Conservation (phyloP, 2,888 invertebrate genomes). For the Cecidostiba fungosa region DNA sequence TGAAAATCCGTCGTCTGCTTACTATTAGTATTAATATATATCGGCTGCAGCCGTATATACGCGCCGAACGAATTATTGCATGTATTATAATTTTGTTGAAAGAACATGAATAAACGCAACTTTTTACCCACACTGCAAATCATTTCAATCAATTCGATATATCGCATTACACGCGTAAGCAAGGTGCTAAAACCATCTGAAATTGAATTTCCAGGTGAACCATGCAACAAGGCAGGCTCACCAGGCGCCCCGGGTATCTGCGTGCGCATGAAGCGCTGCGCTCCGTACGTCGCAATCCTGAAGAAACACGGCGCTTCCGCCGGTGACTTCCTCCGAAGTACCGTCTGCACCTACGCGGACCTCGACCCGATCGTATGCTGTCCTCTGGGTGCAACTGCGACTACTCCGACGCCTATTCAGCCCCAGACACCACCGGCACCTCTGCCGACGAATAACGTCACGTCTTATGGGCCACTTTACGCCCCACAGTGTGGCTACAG, state of each 20-base stretch:
- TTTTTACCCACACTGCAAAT: not conserved
- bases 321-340: slow-evolving; percentile 82
- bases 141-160: not conserved
- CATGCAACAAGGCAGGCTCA: slow-evolving; percentile 46
- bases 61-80: not conserved
- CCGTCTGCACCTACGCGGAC: slow-evolving; percentile 87
- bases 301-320: slow-evolving; percentile 79
- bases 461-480: slow-evolving; percentile 67
- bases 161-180: not conserved
- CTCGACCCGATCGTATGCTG: slow-evolving; percentile 86
- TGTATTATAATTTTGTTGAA: not conserved
- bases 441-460: not conserved
- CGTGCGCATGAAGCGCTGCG: slow-evolving; percentile 81
- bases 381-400: slow-evolving; percentile 69
- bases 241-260: slow-evolving; percentile 81
- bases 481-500: slow-evolving; percentile 84
- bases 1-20: too few relatives aligned
- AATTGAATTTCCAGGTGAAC: slow-evolving; percentile 40
- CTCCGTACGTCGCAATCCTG: slow-evolving; percentile 81
- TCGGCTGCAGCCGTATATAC: not conserved
- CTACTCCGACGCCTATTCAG: slow-evolving; percentile 41
- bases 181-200: too few relatives aligned
- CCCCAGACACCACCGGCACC: slow-evolving; percentile 31
- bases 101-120: not conserved
- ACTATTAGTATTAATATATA: too few relatives aligned